phyloP scores from a whole-genome alignment of 2,888 invertebrate species.

The Lycia hirtaria region DNA sequence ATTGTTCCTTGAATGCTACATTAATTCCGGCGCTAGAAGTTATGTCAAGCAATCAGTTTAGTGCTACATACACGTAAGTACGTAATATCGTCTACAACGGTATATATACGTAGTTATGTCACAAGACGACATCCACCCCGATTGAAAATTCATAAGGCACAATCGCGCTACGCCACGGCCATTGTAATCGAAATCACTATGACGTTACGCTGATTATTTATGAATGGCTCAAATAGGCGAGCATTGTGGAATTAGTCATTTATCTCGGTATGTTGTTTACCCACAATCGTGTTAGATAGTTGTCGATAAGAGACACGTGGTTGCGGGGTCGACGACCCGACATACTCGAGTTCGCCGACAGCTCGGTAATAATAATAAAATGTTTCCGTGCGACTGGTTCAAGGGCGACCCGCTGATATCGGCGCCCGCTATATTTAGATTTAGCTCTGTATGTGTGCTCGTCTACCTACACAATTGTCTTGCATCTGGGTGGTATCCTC shows the following conservation, averaged over 20 bases:
- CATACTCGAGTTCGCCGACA: constrained; percentile 84
- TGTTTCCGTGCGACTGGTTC: constrained; percentile 86
- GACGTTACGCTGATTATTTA: constrained; percentile 77
- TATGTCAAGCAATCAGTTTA: not conserved
- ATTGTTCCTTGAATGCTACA: not conserved
- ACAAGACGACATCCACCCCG: constrained; percentile 40
- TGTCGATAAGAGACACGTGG: constrained; percentile 86
- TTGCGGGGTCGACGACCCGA: constrained; percentile 82
- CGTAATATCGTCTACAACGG: not conserved
- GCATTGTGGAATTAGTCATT: constrained; percentile 83
- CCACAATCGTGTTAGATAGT: constrained; percentile 85
- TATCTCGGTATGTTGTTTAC: constrained; percentile 84
- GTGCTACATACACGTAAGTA: not conserved
- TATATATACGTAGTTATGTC: constrained; percentile 30
- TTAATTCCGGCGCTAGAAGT: not conserved
- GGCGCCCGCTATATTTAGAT: constrained; percentile 85
- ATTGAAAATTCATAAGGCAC: constrained; percentile 48
- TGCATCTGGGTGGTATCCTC: constrained; percentile 49
- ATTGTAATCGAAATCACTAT: constrained; percentile 66
- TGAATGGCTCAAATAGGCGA: constrained; percentile 77
- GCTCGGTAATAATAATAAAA: constrained; percentile 86
- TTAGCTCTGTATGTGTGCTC: constrained; percentile 76
- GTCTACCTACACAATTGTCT: constrained; percentile 65
- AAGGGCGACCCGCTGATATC: constrained; percentile 86
- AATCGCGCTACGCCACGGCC: constrained; percentile 48